These are phyloP conservation scores for Nansenia antarctica DNA, from an alignment of 2,113 vertebrate species.

Conservation along the genomic window DNA sequence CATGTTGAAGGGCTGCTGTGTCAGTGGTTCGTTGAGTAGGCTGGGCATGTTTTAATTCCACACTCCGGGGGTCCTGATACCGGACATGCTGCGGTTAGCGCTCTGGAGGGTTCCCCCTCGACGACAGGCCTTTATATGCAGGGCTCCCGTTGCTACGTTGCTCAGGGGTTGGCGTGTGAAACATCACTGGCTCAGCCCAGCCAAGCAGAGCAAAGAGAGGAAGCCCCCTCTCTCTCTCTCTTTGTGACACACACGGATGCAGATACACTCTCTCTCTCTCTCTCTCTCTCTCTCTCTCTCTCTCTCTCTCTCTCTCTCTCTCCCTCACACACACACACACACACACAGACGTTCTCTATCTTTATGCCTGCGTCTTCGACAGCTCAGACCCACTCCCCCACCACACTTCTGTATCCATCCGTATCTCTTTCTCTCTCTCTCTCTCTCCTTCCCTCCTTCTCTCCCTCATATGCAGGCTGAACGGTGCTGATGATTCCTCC, in stretches of 20 bases:
- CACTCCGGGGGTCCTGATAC: constrained; percentile 60
- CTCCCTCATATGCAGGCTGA: neutral
- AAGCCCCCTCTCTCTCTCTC: constrained; percentile 25
- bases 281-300: neutral
- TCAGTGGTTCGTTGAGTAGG: constrained; percentile 66
- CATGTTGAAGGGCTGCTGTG: constrained; percentile 71
- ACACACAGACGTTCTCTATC: too few relatives aligned
- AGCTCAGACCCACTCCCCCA: too few relatives aligned
- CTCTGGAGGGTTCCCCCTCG: constrained; percentile 61
- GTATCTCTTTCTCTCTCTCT: too few relatives aligned
- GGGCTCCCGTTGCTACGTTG: constrained; percentile 53
- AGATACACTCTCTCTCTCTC: neutral
- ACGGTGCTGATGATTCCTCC: neutral
- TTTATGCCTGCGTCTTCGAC: too few relatives aligned
- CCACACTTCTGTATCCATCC: too few relatives aligned
- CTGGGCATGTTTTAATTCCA: constrained; percentile 76
- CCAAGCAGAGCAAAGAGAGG: constrained; percentile 40
- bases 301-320: neutral
- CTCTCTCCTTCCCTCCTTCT: neutral
- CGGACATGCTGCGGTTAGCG: constrained; percentile 61
- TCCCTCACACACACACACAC: too few relatives aligned
- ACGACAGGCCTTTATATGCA: constrained; percentile 39
- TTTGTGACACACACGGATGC: too few relatives aligned
- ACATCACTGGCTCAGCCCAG: constrained; percentile 55
- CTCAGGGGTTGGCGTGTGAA: constrained; percentile 50